These are phyloP conservation scores for Epinephelus moara DNA, from an alignment of 2,113 vertebrate genomes.

Conservation along the genomic window DNA sequence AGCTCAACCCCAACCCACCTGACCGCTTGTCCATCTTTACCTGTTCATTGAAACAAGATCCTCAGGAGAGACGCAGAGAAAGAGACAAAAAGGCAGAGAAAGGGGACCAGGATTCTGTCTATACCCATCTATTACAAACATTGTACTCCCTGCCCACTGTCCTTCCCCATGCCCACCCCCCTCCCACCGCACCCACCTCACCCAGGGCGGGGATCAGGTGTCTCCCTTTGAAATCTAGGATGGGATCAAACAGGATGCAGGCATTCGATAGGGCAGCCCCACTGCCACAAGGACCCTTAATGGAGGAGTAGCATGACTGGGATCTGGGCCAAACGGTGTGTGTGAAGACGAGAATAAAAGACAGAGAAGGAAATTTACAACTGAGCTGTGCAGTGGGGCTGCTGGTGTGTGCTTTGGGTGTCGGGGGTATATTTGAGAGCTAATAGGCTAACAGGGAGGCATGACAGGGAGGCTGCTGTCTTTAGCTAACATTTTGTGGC, in stretches of 20 bases:
- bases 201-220: conserved; percentile 71
- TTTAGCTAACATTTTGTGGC: background rate
- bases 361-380: conserved; percentile 22
- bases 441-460: conserved; percentile 20
- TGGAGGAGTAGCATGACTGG: conserved; percentile 52
- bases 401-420: conserved; percentile 26
- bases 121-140: conserved; percentile 60
- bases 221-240: conserved; percentile 82
- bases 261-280: conserved; percentile 68
- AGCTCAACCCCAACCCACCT: conserved; percentile 39
- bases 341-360: conserved; percentile 30
- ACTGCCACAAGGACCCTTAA: conserved; percentile 66
- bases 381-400: conserved; percentile 1
- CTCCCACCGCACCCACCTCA: conserved; percentile 55
- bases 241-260: conserved; percentile 79
- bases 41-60: conserved; percentile 61
- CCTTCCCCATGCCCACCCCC: conserved; percentile 45
- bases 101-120: conserved; percentile 32
- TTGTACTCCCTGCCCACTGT: conserved; percentile 54
- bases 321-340: conserved; percentile 47
- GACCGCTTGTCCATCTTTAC: conserved; percentile 57
- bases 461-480: conserved; percentile 10
- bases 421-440: conserved; percentile 13
- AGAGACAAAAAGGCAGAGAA: conserved; percentile 29
- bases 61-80: conserved; percentile 1